Evolutionary conservation across 2,888 invertebrate species (phyloP).

Genomic region (Ceraclea dissimilis): DNA sequence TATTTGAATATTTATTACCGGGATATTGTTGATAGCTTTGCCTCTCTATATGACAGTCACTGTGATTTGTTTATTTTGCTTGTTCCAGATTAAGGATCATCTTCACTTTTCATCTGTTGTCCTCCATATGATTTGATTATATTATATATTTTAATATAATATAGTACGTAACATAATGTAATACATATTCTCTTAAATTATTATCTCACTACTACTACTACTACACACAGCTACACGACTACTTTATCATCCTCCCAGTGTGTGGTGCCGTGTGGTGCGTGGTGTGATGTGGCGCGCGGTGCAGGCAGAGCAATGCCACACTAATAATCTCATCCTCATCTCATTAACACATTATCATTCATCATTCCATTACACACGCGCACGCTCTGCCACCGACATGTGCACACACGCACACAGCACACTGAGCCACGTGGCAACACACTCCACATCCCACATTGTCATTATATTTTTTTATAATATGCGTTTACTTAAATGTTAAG

Average conservation of each 20-base stretch:
- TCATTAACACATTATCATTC: slow-evolving; percentile 32
- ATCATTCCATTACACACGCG: slow-evolving; percentile 45
- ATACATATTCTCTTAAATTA: too few species aligned
- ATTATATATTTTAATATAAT: too few species aligned
- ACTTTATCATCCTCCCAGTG: not conserved
- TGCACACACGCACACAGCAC: not conserved
- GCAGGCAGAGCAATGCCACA: not conserved
- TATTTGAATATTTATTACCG: too few species aligned
- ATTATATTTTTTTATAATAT: slow-evolving; percentile 18
- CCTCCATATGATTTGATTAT: too few species aligned
- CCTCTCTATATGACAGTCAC: too few species aligned
- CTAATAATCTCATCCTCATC: slow-evolving; percentile 15
- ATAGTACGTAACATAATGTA: too few species aligned
- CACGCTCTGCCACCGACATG: not conserved
- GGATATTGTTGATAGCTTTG: too few species aligned
- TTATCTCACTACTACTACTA: too few species aligned
- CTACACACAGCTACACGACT: too few species aligned
- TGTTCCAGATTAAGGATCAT: slow-evolving; percentile 40
- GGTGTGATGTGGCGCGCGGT: not conserved
- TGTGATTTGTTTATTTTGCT: not conserved
- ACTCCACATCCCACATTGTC: slow-evolving; percentile 13
- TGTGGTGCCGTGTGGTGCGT: not conserved
- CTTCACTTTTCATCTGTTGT: slow-evolving; percentile 4
- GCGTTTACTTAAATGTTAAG: slow-evolving; percentile 35
- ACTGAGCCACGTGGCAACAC: not conserved